These are phyloP conservation scores for Characodon lateralis DNA, from an alignment of 2,797 vertebrate genomes.

Conservation along the genomic window DNA sequence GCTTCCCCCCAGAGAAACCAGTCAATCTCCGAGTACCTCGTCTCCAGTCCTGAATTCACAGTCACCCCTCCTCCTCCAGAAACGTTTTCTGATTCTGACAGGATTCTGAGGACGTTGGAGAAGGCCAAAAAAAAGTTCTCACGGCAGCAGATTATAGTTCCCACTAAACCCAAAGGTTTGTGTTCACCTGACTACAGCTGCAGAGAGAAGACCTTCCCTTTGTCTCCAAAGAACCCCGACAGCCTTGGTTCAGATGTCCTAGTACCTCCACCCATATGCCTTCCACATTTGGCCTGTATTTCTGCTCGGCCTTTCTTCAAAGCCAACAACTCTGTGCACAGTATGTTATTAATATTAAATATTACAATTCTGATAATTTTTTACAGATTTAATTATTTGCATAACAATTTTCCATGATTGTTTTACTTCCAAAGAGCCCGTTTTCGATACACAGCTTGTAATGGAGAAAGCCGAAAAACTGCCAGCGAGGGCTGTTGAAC, in stretches of 20 bases:
- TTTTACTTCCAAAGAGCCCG: conserved; percentile 29
- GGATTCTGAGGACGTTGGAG: conserved; percentile 73
- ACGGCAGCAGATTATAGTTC: conserved; percentile 60
- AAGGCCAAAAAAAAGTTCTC: conserved; percentile 78
- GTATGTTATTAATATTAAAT: conserved; percentile 57
- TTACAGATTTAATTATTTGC: neutral
- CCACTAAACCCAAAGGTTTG: conserved; percentile 60
- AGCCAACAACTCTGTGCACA: conserved; percentile 35
- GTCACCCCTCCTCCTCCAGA: conserved; percentile 52
- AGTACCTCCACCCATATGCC: conserved; percentile 20
- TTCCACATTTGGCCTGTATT: conserved; percentile 61
- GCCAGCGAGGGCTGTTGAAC: conserved; percentile 20
- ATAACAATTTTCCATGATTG: neutral
- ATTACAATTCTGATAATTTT: neutral
- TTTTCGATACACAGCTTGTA: conserved; percentile 37
- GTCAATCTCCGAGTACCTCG: conserved; percentile 33
- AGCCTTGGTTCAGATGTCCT: conserved; percentile 18
- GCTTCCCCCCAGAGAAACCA: conserved; percentile 45
- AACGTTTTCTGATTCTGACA: conserved; percentile 44
- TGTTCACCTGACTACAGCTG: conserved; percentile 40
- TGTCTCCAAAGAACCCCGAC: conserved; percentile 22
- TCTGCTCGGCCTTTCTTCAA: conserved; percentile 71
- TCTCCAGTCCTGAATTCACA: conserved; percentile 60
- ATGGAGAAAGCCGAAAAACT: conserved; percentile 18
- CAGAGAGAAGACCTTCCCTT: conserved; percentile 30